Evolutionary conservation across 2,888 invertebrate species (phyloP).

Genomic region (Cosmopolites sordidus): DNA sequence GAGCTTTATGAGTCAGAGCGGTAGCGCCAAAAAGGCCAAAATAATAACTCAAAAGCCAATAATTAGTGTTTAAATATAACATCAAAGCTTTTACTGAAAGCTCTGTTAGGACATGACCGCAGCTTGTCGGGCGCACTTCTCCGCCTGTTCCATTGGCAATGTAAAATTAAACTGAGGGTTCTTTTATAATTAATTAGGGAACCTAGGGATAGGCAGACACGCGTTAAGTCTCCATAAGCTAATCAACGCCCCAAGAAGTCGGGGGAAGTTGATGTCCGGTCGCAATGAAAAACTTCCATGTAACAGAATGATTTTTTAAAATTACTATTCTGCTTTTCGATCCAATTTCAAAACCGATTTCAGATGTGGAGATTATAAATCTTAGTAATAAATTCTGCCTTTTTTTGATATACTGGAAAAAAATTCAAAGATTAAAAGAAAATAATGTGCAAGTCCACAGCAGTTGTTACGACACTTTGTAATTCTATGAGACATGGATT

Average conservation of each 20-base stretch:
- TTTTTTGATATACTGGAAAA: too few species aligned
- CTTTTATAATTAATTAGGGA: constrained; percentile 22
- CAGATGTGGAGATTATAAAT: too few species aligned
- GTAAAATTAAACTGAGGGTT: constrained; percentile 15
- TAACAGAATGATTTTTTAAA: too few species aligned
- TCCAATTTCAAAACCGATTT: too few species aligned
- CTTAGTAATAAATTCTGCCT: too few species aligned
- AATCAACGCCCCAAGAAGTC: neutral
- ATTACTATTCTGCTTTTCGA: too few species aligned
- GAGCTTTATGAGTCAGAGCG: neutral
- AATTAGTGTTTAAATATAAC: constrained; percentile 1
- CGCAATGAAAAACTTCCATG: too few species aligned
- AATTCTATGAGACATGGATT: too few species aligned
- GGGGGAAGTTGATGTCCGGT: too few species aligned
- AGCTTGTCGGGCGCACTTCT: constrained; percentile 9
- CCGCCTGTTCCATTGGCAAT: constrained; percentile 6
- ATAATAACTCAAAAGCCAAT: constrained; percentile 1
- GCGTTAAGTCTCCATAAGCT: constrained; percentile 15
- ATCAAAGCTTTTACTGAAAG: constrained; percentile 6
- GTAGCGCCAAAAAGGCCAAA: neutral
- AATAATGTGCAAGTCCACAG: too few species aligned
- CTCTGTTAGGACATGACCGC: constrained; percentile 6
- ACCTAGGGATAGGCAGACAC: constrained; percentile 10
- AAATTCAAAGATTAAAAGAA: too few species aligned
- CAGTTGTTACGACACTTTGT: too few species aligned